Base-by-base conservation (phyloP, 64 coral and sea anemone species). In the Porites australiensis region DNA sequence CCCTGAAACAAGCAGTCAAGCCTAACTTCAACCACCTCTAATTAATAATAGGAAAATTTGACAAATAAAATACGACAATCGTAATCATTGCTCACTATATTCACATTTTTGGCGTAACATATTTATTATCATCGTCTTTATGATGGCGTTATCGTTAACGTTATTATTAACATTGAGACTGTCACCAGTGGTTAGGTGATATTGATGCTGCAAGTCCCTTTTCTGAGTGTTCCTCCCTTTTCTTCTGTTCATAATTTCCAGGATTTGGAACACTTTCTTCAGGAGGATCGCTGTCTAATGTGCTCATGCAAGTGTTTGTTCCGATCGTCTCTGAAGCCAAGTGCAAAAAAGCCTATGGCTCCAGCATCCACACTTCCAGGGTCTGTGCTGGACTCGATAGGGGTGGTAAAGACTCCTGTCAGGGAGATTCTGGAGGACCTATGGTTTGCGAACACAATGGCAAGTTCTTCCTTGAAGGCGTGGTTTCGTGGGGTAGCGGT, bases 361-460 rank as follows among this genome's bases (percentile, higher is more conserved):
- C 77, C 60, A 50, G 8, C 19, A 72, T 90, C 50, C 90, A 92
- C 58, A 66, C 74, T 27, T 92, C 90, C 18, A 92, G 85, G 90
- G 80, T 85, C 14, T 91, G 89, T 63, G 89, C 89, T 60, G 89
- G 89, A 15, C 20, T 59, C n/a, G 65, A 68, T 11, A 0, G 22
- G 18, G 89, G 89, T 16, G 89, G 89, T 18, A 91, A 74, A 18
- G 78, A 91, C 51, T 70, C 77, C 16, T 91, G 89, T 5, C 89
- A 91, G 27, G 89, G 67, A 23, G 89, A 91, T 61, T 91, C 89
- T 37, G 89, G 89, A 0, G 89, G 89, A 13, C 89, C 89, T 16
- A 27, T 91, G 64, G 89, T 91, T 43, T 91, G 89, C 50, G 89
- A 91, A 62, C 5, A 13, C 1, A 69, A 61, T 13, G 89, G 89